Conservation (phyloP, 2,888 invertebrate species). For the Caradrina kadenii region DNA sequence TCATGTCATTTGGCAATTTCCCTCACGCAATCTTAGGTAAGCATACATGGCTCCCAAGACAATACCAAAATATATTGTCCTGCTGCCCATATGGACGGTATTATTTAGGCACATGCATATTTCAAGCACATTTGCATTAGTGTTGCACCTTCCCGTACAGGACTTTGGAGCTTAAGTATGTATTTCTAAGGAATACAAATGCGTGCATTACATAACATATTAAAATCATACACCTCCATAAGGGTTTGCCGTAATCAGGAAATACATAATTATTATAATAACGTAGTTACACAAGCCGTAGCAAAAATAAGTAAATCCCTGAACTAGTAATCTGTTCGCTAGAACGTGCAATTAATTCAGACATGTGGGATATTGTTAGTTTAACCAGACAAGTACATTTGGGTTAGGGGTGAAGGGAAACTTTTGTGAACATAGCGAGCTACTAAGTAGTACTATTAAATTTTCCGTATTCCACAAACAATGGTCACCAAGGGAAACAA, state of each 20-base stretch:
- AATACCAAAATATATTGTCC: conserved; percentile 2
- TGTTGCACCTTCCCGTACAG: not conserved
- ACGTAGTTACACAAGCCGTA: no score
- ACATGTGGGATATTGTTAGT: not conserved
- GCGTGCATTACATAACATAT: not conserved
- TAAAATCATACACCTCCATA: not conserved
- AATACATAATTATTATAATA: no score
- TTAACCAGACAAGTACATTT: not conserved
- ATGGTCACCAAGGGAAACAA: not conserved
- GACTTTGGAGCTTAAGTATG: not conserved
- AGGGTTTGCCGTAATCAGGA: no score
- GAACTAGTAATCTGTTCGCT: not conserved
- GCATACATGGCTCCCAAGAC: conserved; percentile 22
- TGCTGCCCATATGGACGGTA: conserved; percentile 13
- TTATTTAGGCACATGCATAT: conserved; percentile 31
- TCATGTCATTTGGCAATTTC: not conserved
- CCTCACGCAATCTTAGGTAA: conserved; percentile 14
- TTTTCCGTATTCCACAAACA: conserved; percentile 10
- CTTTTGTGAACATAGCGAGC: not conserved
- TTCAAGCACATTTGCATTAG: conserved; percentile 27
- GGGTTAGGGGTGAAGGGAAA: not conserved
- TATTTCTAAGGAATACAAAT: no score
- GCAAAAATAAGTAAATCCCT: not conserved
- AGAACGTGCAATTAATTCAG: not conserved
- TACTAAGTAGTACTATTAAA: conserved; percentile 4